Evolutionary conservation across 2,113 vertebrate genomes (phyloP).

Genomic region (Ptilorrhoa leucosticta): DNA sequence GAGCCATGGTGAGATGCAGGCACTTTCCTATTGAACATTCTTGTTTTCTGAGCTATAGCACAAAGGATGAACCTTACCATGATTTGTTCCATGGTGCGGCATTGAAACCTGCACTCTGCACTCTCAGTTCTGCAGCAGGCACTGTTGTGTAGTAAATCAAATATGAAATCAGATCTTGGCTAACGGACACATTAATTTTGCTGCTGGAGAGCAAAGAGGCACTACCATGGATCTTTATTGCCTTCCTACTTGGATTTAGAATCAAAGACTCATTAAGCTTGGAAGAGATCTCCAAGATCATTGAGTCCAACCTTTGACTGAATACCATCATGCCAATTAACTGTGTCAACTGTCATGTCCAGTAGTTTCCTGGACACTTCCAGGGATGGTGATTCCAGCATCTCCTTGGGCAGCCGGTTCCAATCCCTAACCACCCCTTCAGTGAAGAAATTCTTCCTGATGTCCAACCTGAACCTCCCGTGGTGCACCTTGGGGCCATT

Average conservation of each 20-base stretch:
- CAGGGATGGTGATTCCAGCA: neutral
- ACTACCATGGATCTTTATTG: neutral
- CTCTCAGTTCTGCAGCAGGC: neutral
- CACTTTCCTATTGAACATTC: neutral
- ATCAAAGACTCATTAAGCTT: neutral
- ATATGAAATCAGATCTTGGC: neutral
- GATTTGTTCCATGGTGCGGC: neutral
- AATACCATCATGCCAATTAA: neutral
- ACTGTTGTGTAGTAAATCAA: neutral
- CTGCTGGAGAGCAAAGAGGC: neutral
- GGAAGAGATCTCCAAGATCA: neutral
- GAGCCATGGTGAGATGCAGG: neutral
- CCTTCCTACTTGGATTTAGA: neutral
- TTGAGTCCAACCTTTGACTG: accelerated
- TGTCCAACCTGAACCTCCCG: neutral
- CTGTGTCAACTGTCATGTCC: too few species aligned
- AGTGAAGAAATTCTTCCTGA: neutral
- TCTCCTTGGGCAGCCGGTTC: neutral
- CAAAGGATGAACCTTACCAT: neutral
- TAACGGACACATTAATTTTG: neutral
- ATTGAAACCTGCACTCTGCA: neutral
- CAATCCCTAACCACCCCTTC: neutral
- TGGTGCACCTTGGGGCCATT: neutral
- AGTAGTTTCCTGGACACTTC: neutral
- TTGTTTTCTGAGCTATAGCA: neutral